Conservation (phyloP, 2,888 invertebrate species). For the Lymantria dispar region DNA sequence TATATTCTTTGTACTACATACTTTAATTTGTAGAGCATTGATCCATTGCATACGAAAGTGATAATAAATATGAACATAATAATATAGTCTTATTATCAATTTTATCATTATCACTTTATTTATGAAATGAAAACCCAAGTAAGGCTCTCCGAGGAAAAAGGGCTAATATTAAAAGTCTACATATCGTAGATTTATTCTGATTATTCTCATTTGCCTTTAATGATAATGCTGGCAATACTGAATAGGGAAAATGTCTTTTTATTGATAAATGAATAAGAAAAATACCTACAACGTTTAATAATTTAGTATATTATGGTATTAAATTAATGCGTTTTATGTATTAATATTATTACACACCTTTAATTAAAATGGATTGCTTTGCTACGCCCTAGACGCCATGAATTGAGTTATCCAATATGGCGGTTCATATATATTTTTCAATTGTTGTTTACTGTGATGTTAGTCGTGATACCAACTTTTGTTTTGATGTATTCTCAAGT, state of each 20-base stretch:
- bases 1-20: too few relatives aligned
- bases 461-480: slow-evolving; percentile 8
- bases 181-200: too few relatives aligned
- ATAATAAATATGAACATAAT: too few relatives aligned
- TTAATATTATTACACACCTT: slow-evolving; percentile 13
- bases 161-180: too few relatives aligned
- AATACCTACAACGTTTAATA: slow-evolving; percentile 15
- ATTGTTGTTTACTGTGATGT: slow-evolving; percentile 48
- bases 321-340: slow-evolving; percentile 10
- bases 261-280: slow-evolving; percentile 3
- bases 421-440: slow-evolving; percentile 46
- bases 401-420: slow-evolving; percentile 54
- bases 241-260: slow-evolving; percentile 2
- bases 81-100: too few relatives aligned
- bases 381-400: slow-evolving; percentile 24
- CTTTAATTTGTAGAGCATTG: too few relatives aligned
- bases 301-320: slow-evolving; percentile 8
- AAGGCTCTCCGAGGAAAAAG: too few relatives aligned
- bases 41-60: too few relatives aligned
- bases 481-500: slow-evolving; percentile 1
- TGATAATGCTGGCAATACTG: slow-evolving; percentile 6
- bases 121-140: too few relatives aligned
- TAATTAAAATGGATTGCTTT: slow-evolving; percentile 22
- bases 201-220: too few relatives aligned
- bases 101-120: too few relatives aligned